Percentiles rank a stretch among this genome's conserved stretches.
These are phyloP conservation scores for Tuta absoluta DNA, from an alignment of 2,888 invertebrate genomes.

Conservation along the genomic window DNA sequence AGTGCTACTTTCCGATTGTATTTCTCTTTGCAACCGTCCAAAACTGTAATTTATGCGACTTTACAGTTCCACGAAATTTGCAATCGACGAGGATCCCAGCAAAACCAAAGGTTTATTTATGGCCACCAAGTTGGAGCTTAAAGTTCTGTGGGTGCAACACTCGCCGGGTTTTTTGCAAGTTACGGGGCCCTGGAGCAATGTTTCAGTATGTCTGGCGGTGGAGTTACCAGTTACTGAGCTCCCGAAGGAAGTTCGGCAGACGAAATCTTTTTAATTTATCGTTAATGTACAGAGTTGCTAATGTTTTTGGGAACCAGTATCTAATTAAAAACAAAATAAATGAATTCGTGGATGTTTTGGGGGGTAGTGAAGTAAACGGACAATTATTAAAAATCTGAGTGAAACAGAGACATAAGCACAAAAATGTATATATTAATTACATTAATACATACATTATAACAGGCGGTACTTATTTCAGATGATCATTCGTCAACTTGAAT, in stretches of 20 bases:
- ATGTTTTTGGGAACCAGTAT: background rate
- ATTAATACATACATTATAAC: too few species aligned
- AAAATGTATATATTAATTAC: too few species aligned
- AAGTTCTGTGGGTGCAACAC: slow-evolving; percentile 70
- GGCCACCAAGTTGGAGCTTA: slow-evolving; percentile 72
- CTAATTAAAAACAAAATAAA: background rate
- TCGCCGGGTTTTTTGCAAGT: slow-evolving; percentile 20
- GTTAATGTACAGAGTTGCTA: background rate
- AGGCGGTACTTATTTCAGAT: too few species aligned
- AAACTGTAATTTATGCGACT: slow-evolving; percentile 80
- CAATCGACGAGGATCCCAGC: slow-evolving; percentile 74
- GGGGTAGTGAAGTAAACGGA: too few species aligned
- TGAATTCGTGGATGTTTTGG: too few species aligned
- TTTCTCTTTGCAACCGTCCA: slow-evolving; percentile 71
- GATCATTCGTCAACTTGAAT: background rate
- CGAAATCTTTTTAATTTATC: slow-evolving; percentile 7
- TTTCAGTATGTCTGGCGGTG: slow-evolving; percentile 14
- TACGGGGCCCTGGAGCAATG: slow-evolving; percentile 10
- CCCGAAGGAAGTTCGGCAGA: slow-evolving; percentile 1
- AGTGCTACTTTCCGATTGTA: slow-evolving; percentile 79
- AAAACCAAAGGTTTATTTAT: slow-evolving; percentile 81
- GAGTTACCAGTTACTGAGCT: slow-evolving; percentile 8
- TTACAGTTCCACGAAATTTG: slow-evolving; percentile 76
- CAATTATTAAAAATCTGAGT: too few species aligned
- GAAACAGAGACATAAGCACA: too few species aligned